Conservation (phyloP, 2,888 invertebrate genomes). For the Venusia cambrica region DNA sequence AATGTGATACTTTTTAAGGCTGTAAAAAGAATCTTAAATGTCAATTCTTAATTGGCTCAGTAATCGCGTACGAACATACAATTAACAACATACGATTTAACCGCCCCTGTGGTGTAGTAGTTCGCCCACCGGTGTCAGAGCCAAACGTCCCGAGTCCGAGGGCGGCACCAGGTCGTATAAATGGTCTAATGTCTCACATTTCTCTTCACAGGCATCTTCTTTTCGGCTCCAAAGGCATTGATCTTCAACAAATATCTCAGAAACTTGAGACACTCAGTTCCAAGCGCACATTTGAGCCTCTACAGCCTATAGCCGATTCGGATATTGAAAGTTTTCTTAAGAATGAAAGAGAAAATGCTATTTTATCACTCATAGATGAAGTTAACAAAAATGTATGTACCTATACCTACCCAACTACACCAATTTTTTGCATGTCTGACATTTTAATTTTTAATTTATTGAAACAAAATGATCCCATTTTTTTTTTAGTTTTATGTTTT, state of each 20-base stretch:
- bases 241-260: constrained; percentile 95
- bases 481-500: constrained; percentile 5
- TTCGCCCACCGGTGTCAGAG: too few species aligned
- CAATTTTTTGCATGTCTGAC: not conserved
- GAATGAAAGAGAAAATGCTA: constrained; percentile 96
- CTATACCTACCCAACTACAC: too few species aligned
- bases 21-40: too few species aligned
- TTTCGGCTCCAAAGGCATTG: constrained; percentile 95
- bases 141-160: too few species aligned
- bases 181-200: too few species aligned
- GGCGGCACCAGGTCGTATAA: too few species aligned
- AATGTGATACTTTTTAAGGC: too few species aligned
- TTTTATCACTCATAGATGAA: constrained; percentile 94
- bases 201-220: constrained; percentile 87
- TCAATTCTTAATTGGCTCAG: too few species aligned
- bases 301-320: constrained; percentile 94
- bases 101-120: too few species aligned
- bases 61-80: too few species aligned
- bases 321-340: constrained; percentile 94
- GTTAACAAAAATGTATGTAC: constrained; percentile 89
- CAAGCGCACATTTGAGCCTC: constrained; percentile 91
- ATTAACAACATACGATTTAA: too few species aligned
- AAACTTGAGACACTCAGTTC: constrained; percentile 94
- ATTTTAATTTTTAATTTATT: not conserved
- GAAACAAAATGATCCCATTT: not conserved